Conservation (phyloP, 2,113 vertebrate species). For the Epinephelus fuscoguttatus region DNA sequence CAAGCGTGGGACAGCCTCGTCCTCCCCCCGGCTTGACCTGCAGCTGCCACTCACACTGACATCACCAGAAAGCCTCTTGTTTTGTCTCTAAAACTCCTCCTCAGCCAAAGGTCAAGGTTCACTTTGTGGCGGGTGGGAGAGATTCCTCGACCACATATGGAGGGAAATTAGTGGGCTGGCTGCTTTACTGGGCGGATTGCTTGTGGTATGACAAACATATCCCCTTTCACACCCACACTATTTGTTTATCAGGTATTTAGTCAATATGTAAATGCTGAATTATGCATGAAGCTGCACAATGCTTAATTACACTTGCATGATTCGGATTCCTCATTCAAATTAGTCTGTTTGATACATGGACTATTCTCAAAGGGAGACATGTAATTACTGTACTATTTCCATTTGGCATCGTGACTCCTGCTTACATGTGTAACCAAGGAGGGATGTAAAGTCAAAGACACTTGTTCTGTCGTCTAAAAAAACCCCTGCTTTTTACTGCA, state of each 20-base stretch:
- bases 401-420: slow-evolving; percentile 57
- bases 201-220: slow-evolving; percentile 48
- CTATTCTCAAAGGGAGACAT: slow-evolving; percentile 70
- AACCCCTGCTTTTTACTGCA: slow-evolving; percentile 16
- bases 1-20: slow-evolving; percentile 70
- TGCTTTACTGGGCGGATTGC: slow-evolving; percentile 35
- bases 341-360: slow-evolving; percentile 69
- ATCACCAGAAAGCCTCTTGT: slow-evolving; percentile 53
- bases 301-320: slow-evolving; percentile 78
- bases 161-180: slow-evolving; percentile 55
- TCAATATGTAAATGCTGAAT: slow-evolving; percentile 69
- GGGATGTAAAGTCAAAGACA: slow-evolving; percentile 57
- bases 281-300: slow-evolving; percentile 76
- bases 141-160: slow-evolving; percentile 46
- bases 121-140: slow-evolving; percentile 48
- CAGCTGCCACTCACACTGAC: slow-evolving; percentile 77
- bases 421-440: slow-evolving; percentile 52
- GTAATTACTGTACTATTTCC: slow-evolving; percentile 76
- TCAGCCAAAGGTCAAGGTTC: slow-evolving; percentile 74
- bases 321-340: slow-evolving; percentile 75
- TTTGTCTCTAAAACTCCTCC: slow-evolving; percentile 60
- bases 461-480: slow-evolving; percentile 36
- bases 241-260: slow-evolving; percentile 80
- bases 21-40: slow-evolving; percentile 56
- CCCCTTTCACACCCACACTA: slow-evolving; percentile 48